Evolutionary conservation across 2,797 vertebrate genomes (phyloP), one percentile per base, ranked within the genome.

Genomic region (Silurus lanzhouensis): DNA sequence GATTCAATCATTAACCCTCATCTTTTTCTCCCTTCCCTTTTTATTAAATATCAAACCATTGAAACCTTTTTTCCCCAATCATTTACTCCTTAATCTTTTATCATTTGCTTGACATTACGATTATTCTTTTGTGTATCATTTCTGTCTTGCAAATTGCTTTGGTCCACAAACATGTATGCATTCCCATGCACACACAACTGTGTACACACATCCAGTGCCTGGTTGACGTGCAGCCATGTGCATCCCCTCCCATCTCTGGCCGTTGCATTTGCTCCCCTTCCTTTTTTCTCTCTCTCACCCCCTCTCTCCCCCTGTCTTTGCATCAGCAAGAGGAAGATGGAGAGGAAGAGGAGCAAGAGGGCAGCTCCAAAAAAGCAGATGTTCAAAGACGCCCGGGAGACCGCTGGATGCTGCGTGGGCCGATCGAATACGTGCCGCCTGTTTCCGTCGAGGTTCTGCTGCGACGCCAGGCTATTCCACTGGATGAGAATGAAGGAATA

Each of bases 401-500:
- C 89, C 94, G 93, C 87, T 98, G 97, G 97, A 96, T 97, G 95
- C 95, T 97, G 87, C 94, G 95, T 0, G 97, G 97, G 0, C 97
- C 97, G 12, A 86, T 96, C 0, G 97, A 98, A 88, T 98, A 98
- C 0, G 96, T 98, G 5, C 97, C 97, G 0, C 95, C 96, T 0
- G 93, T 93, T 0, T 83, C 93, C 0, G 97, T 98, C 87, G 94
- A 96, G 87, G 96, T 98, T 85, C 0, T 96, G 76, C 90, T 96
- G 74, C 91, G 88, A 2, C 93, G 96, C 0, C 89, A 93, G 15
- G 93, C 97, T 25, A 96, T 97, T 89, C 97, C 97, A 0, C 88
- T 98, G 90, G 97, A 96, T 0, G 96, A 98, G 91, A 97, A 97
- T 0, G 97, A 98, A 87, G 97, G 97, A 13, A 97, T 98, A 90